A percentile compares a stretch with the other conserved stretches of the same genome.
Conservation (phyloP, 2,888 invertebrate genomes). For the Ptilodon capucinus region DNA sequence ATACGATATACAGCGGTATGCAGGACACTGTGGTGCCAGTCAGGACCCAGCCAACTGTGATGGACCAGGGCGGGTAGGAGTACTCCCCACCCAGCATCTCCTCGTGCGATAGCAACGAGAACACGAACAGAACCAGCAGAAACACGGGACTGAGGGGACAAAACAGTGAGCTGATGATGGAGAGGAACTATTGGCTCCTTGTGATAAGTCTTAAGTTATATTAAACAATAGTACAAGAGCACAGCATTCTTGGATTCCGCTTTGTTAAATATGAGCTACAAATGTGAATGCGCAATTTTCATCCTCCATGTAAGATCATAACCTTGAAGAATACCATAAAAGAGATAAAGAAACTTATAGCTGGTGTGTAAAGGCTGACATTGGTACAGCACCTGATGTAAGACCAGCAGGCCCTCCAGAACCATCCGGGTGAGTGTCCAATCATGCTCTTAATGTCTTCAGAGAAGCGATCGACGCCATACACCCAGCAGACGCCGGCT, state of each 20-base stretch:
- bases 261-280: no score
- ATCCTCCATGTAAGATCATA: no score
- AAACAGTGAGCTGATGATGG: not conserved
- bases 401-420: conserved; percentile 94
- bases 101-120: conserved; percentile 90
- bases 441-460: conserved; percentile 92
- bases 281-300: no score
- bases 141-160: conserved; percentile 86
- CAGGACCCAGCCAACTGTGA: conserved; percentile 90
- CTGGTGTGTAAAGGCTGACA: no score
- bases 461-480: conserved; percentile 91
- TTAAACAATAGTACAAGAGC: no score
- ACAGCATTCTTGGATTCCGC: no score
- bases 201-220: no score
- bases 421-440: conserved; percentile 88
- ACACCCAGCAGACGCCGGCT: conserved; percentile 95
- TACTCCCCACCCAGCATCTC: conserved; percentile 90
- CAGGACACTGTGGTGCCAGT: conserved; percentile 93
- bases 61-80: conserved; percentile 91
- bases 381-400: conserved; percentile 79
- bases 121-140: conserved; percentile 92
- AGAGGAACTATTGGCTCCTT: no score
- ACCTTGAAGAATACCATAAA: not conserved
- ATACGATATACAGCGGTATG: conserved; percentile 92
- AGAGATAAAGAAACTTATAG: no score